phyloP scores from a whole-genome alignment of 2,797 vertebrate species.

The Myotis daubentonii region DNA sequence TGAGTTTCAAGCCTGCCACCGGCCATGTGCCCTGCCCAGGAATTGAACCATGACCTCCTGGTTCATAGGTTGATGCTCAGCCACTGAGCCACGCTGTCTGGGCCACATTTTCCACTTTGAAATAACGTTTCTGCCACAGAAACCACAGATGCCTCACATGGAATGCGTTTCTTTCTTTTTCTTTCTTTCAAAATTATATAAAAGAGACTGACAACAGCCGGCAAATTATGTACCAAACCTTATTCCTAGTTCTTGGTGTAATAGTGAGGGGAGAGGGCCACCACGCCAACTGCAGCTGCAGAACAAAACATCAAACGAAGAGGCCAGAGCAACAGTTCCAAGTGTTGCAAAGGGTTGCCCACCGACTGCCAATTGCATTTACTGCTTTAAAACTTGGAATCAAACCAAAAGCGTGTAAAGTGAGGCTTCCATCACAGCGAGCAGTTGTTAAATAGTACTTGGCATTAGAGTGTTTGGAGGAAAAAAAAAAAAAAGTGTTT shows the following conservation, averaged over 20 bases:
- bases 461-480: neutral
- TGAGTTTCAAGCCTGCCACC: too few relatives aligned
- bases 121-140: neutral
- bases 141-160: neutral
- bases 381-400: constrained; percentile 48
- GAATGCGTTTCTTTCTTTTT: neutral
- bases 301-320: neutral
- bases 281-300: neutral
- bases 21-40: too few relatives aligned
- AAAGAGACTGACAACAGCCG: constrained; percentile 5
- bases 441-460: constrained; percentile 59
- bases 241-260: neutral
- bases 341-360: neutral
- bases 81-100: too few relatives aligned
- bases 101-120: neutral
- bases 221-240: neutral
- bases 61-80: too few relatives aligned
- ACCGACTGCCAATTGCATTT: neutral
- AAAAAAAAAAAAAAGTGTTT: neutral
- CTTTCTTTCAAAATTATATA: neutral
- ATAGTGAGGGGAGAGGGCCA: neutral
- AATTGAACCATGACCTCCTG: too few relatives aligned
- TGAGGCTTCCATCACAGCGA: constrained; percentile 30
- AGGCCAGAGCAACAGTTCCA: neutral
- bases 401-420: constrained; percentile 28